Evolutionary conservation across 2,113 vertebrate genomes (phyloP), one percentile per base, ranked within the genome.

Genomic region (Columbina picui): DNA sequence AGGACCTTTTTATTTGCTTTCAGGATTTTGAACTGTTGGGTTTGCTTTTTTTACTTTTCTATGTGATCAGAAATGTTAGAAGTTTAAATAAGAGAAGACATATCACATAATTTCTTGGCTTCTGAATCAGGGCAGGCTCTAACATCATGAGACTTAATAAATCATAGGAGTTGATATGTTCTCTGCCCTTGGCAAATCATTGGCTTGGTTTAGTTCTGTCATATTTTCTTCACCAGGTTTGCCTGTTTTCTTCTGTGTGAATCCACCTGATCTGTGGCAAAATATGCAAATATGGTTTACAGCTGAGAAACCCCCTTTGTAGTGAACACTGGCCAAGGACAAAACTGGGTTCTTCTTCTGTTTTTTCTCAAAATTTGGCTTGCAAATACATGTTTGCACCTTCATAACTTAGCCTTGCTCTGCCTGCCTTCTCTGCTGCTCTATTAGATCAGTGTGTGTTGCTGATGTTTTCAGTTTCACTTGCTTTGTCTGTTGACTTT

Each of bases 71-170:
- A 30, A 78, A 67, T 36, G 60, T 80, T 86, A 86, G 88, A 86
- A 88, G 88, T 85, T 49, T 68, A 90, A 96, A 92, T 84, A 86
- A 85, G 67, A 80, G 45, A 85, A 61, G 71, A 76, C 89, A 80
- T 87, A 36, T 86, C 75, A 49, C 64, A 36, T 78, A 93, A 78
- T 93, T 90, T 84, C 71, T 86, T 89, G 85, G 38, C 87, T 80
- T 89, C 67, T 80, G 65, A 39, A 83, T 92, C 64, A 83, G 68
- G 55, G 27, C 60, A 63, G n/a, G 25, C 79, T 80, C 85, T 86
- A 85, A 73, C 68, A 60, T 90, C 59, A 47, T 59, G 59, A 88
- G 78, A 75, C 68, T 90, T 90, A 59, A 3, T 88, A 86, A 93
- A 84, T 93, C 71, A 60, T 15, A 70, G 64, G 67, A 88, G 76